phyloP scores from a whole-genome alignment of 2,797 vertebrate species.

The Sebastes taczanowskii region DNA sequence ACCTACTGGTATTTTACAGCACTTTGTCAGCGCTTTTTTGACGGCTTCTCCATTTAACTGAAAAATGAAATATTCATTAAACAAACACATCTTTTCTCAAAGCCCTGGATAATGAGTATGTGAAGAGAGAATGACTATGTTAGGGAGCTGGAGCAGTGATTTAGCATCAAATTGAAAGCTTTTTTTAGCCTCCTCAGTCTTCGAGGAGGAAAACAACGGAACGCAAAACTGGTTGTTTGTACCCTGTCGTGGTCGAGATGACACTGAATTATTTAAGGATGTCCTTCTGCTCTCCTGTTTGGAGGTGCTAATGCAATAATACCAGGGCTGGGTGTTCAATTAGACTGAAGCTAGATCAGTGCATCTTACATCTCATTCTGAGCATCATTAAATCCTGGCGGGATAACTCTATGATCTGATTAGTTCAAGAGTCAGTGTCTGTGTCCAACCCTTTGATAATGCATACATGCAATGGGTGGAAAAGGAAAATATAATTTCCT shows the following conservation, averaged over 20 bases:
- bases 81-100: slow-evolving; percentile 32
- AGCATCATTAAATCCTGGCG: not conserved
- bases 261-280: slow-evolving; percentile 20
- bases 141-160: not conserved
- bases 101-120: slow-evolving; percentile 24
- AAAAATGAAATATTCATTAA: slow-evolving; percentile 49
- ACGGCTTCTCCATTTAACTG: slow-evolving; percentile 14
- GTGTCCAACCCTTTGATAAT: not conserved
- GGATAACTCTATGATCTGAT: not conserved
- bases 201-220: not conserved
- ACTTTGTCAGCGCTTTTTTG: slow-evolving; percentile 1
- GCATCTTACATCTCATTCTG: not conserved
- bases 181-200: not conserved
- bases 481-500: not conserved
- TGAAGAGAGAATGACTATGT: slow-evolving; percentile 9
- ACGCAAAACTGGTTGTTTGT: slow-evolving; percentile 3
- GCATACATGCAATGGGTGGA: not conserved
- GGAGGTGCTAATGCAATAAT: slow-evolving; percentile 4
- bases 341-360: not conserved
- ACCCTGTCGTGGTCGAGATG: not conserved
- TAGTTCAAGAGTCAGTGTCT: not conserved
- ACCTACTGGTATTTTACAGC: not conserved
- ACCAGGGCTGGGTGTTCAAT: not conserved
- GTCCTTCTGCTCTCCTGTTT: slow-evolving; percentile 10
- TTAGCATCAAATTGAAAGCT: slow-evolving; percentile 7